These are phyloP conservation scores for Drosophila glabriapex DNA, from an alignment of 2,888 invertebrate species.

Conservation along the genomic window DNA sequence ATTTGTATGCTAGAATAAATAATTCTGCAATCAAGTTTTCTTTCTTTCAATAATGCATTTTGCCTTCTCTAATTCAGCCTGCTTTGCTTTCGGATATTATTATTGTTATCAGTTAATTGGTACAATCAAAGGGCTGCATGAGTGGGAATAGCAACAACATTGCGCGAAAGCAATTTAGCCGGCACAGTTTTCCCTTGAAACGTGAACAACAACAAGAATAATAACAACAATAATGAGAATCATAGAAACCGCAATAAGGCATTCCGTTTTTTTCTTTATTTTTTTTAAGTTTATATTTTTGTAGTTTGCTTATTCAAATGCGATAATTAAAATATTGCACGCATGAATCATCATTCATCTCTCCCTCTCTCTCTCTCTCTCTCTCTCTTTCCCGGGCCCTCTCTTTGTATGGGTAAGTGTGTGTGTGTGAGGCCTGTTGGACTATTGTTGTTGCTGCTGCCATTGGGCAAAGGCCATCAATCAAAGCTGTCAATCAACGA, in stretches of 20 bases:
- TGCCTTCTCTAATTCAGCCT: not conserved
- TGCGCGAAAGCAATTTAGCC: conserved; percentile 47
- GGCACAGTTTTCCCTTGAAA: conserved; percentile 40
- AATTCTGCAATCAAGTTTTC: not conserved
- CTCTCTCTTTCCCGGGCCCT: not conserved
- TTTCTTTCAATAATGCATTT: too few species aligned
- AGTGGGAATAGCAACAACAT: conserved; percentile 17
- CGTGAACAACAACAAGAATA: conserved; percentile 21
- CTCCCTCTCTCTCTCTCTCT: not conserved
- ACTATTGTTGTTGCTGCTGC: conserved; percentile 17
- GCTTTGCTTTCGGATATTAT: conserved; percentile 18
- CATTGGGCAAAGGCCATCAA: conserved; percentile 55
- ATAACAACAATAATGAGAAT: conserved; percentile 22
- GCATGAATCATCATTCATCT: conserved; percentile 63
- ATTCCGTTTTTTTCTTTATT: conserved; percentile 27
- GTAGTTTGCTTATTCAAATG: conserved; percentile 54
- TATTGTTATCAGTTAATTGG: conserved; percentile 67
- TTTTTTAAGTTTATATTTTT: conserved; percentile 24
- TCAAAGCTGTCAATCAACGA: conserved; percentile 70
- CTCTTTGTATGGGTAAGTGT: not conserved
- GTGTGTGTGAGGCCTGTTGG: not conserved
- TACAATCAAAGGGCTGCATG: conserved; percentile 28
- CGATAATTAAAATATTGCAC: conserved; percentile 72
- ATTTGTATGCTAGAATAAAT: not conserved
- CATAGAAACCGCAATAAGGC: conserved; percentile 50